Evolutionary conservation across 2,888 invertebrate species (phyloP), one percentile per base, ranked within the genome.

Genomic region (Oithona nana): DNA sequence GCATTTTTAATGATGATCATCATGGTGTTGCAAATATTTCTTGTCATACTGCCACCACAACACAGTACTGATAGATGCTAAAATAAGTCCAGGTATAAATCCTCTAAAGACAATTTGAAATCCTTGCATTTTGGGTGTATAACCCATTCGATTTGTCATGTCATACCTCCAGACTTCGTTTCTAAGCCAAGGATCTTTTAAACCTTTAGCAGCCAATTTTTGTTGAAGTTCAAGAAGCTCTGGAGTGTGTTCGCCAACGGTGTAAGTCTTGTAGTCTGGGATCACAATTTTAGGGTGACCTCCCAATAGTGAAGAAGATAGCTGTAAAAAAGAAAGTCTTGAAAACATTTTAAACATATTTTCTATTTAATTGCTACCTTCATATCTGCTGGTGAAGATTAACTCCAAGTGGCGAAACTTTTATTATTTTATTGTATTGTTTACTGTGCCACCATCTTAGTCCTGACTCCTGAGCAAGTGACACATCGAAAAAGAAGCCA

Each of bases 131-230:
- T 16, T 11, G 39, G 39, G 39, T 11, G 6, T 39, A 6, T 6
- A 16, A 6, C 8, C 16, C 39, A 39, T 6, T 39, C 39, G 6
- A 6, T 39, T 16, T 6, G 6, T 39, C 16, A 39, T 30, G 54
- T 62, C 62, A 31, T 62, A 62, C 28, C 62, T 28, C 62, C 62
- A 62, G 16, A 54, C 62, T 11, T 62, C 62, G 28, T 62, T 62
- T 8, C 62, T 55, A 26, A 62, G 26, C 62, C 62, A 62, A 8
- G 62, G 62, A 24, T 62, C 62, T 24, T 57, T 59, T 4, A 59
- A n/a, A 28, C 59, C 59, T 20, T 49, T 22, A 13, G 48, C 28
- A 26, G 39, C 59, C 59, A 59, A 28, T 13, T 49, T 24, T 2
- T 24, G 24, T 28, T 59, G 59, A 48, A 48, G 49, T 28, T 59